phyloP scores from a whole-genome alignment of 2,113 vertebrate species.

The Alethe castanea region DNA sequence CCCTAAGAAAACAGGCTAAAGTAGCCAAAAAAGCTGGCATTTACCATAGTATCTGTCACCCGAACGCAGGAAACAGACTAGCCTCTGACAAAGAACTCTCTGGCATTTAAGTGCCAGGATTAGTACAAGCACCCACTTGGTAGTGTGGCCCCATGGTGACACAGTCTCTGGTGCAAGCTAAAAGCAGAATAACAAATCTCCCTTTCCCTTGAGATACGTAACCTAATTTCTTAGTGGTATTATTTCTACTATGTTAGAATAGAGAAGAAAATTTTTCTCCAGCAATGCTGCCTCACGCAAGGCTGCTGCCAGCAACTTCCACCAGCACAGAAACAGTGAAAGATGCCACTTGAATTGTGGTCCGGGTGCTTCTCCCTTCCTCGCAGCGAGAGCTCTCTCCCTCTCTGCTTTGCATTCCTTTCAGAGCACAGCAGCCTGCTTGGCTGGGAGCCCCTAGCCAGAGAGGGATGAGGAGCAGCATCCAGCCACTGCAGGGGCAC shows the following conservation, averaged over 20 bases:
- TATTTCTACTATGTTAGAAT: background rate
- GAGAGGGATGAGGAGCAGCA: background rate
- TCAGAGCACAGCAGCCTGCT: background rate
- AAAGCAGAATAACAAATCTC: background rate
- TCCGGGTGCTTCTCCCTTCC: background rate
- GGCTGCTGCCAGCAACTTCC: background rate
- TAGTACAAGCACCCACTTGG: background rate
- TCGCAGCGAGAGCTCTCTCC: background rate
- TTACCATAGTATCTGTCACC: background rate
- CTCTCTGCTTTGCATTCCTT: background rate
- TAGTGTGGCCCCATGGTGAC: background rate
- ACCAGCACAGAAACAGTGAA: background rate
- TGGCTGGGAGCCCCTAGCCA: background rate
- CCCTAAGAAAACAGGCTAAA: background rate
- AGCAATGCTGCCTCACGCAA: background rate
- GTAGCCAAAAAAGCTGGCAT: background rate
- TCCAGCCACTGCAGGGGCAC: background rate
- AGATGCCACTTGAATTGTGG: accelerated
- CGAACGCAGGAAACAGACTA: background rate
- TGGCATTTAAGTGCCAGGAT: background rate
- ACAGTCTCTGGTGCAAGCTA: background rate
- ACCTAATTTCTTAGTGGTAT: background rate
- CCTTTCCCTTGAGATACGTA: background rate
- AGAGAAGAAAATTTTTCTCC: background rate
- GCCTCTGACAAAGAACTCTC: background rate